Conservation (phyloP, 2,888 invertebrate genomes). For the Anthrax anthrax region DNA sequence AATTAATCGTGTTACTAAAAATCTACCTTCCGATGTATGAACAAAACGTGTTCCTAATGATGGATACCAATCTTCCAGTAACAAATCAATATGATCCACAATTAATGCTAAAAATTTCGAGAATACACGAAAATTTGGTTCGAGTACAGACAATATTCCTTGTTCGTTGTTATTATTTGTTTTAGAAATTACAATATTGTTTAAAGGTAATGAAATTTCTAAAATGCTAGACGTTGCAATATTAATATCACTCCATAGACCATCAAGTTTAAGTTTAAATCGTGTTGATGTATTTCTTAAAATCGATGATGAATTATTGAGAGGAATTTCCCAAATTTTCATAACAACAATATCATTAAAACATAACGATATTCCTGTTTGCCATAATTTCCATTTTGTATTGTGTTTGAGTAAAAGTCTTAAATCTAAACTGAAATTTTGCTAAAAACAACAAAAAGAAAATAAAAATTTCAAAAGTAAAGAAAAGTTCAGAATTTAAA, state of each 20-base stretch:
- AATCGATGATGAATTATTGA: conserved; percentile 39
- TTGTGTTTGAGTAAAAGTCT: conserved; percentile 27
- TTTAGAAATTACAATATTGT: conserved; percentile 36
- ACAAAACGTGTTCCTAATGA: conserved; percentile 92
- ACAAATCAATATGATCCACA: conserved; percentile 89
- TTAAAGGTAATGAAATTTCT: conserved; percentile 69
- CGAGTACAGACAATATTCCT: conserved; percentile 41
- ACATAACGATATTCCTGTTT: conserved; percentile 74
- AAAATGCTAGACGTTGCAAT: conserved; percentile 65
- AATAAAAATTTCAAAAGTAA: neutral
- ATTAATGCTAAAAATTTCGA: conserved; percentile 73
- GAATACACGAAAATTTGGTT: conserved; percentile 65
- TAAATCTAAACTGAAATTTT: conserved; percentile 27
- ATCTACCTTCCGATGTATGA: conserved; percentile 91
- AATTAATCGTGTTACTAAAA: conserved; percentile 83
- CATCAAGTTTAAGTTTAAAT: conserved; percentile 67
- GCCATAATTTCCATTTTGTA: conserved; percentile 87
- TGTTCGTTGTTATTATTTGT: conserved; percentile 38
- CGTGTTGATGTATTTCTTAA: conserved; percentile 38
- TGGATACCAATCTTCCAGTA: conserved; percentile 98
- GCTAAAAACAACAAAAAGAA: conserved; percentile 7
- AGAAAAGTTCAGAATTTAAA: neutral
- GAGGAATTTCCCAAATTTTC: conserved; percentile 66
- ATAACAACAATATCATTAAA: conserved; percentile 72
- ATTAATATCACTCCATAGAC: conserved; percentile 73